phyloP scores from a whole-genome alignment of 2,797 vertebrate species.

The Gymnodraco acuticeps region DNA sequence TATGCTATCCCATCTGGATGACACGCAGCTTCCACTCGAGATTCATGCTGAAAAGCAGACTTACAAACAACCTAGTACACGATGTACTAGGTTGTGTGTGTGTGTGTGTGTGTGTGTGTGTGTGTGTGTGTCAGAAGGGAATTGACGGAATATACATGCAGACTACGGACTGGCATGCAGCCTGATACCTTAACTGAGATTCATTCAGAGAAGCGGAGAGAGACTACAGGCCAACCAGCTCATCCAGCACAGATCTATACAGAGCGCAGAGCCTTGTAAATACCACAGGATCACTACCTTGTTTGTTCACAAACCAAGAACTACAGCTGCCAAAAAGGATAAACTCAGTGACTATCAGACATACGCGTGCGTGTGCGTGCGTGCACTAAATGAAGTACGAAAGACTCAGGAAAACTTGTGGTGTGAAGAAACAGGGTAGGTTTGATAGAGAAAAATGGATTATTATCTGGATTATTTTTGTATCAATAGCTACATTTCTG shows the following conservation, averaged over 20 bases:
- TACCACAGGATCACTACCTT: too few species aligned
- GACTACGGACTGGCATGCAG: slow-evolving; percentile 36
- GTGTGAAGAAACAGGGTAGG: background rate
- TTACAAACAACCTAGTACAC: slow-evolving; percentile 16
- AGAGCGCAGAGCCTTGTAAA: slow-evolving; percentile 43
- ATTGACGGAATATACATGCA: slow-evolving; percentile 29
- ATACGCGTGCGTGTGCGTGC: background rate
- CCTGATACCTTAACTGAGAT: slow-evolving; percentile 39
- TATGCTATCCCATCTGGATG: slow-evolving; percentile 3
- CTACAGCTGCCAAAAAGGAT: slow-evolving; percentile 15
- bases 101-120: too few species aligned
- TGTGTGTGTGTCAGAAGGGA: slow-evolving; percentile 51
- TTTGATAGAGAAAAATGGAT: slow-evolving; percentile 6
- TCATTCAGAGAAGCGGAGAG: slow-evolving; percentile 29
- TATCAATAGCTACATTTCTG: background rate
- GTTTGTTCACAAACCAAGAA: too few species aligned
- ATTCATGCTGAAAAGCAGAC: slow-evolving; percentile 16
- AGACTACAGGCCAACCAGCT: slow-evolving; percentile 42
- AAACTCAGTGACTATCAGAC: slow-evolving; percentile 32
- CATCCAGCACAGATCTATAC: slow-evolving; percentile 48
- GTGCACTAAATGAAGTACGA: background rate
- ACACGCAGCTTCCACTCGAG: slow-evolving; percentile 18
- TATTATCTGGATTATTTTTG: background rate
- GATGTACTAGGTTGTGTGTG: slow-evolving; percentile 23
- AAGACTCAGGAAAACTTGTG: slow-evolving; percentile 22